phyloP scores from a whole-genome alignment of 1,140 invertebrate genomes.

The Goniozus legneri region DNA sequence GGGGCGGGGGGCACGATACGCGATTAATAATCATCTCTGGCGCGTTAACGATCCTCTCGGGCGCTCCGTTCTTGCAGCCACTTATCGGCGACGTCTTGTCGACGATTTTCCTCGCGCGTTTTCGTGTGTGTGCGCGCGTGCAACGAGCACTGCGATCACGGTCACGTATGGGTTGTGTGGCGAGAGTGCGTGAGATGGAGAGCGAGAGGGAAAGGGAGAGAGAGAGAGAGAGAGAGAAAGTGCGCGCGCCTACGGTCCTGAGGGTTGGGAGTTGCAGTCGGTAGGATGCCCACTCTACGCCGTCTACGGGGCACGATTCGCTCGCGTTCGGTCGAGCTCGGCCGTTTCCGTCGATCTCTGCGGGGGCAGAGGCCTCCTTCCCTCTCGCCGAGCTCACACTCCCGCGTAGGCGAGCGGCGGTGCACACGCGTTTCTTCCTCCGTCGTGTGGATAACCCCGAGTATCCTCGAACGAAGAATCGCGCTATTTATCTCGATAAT shows the following conservation, averaged over 20 bases:
- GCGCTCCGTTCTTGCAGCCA: too few relatives aligned
- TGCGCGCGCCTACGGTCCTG: too few relatives aligned
- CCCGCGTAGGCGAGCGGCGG: conserved; percentile 27
- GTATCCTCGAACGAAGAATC: too few relatives aligned
- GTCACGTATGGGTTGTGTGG: background rate
- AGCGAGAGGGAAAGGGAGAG: background rate
- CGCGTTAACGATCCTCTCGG: too few relatives aligned
- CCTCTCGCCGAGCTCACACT: conserved; percentile 27
- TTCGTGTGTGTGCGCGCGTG: too few relatives aligned
- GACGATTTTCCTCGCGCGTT: too few relatives aligned
- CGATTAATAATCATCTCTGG: too few relatives aligned
- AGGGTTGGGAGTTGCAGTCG: background rate
- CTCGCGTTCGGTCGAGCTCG: conserved; percentile 23
- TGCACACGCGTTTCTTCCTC: conserved; percentile 6
- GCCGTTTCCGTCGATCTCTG: conserved; percentile 40
- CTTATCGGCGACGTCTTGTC: too few relatives aligned
- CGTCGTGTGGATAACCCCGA: too few relatives aligned
- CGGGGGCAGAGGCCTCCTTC: conserved; percentile 42
- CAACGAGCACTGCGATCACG: too few relatives aligned
- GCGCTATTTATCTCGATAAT: too few relatives aligned
- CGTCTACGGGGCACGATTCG: conserved; percentile 13
- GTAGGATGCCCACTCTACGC: background rate
- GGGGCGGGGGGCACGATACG: too few relatives aligned
- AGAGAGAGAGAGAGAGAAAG: background rate
- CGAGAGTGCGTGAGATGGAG: background rate